Conservation (phyloP, 2,113 vertebrate species). For the Brachypodius melanocephalos region DNA sequence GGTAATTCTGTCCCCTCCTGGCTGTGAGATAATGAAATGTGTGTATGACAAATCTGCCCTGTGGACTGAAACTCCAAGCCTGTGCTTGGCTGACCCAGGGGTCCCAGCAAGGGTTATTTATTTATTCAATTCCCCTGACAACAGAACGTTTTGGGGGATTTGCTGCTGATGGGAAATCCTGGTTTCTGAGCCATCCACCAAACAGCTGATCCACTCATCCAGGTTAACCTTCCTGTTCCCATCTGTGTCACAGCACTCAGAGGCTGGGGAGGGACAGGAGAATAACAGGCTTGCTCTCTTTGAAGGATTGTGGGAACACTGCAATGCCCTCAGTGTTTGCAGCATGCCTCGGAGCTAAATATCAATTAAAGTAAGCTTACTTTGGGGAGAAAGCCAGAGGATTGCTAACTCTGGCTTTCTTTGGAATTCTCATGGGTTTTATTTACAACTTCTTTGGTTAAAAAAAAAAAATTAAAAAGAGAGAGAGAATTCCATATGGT, state of each 20-base stretch:
- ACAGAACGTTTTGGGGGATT: conserved; percentile 1
- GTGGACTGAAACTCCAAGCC: background rate
- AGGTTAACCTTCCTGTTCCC: conserved; percentile 76
- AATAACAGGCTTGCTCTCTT: background rate
- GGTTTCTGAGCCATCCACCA: conserved; percentile 72
- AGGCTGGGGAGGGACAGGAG: background rate
- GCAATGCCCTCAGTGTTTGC: background rate
- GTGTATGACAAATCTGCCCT: background rate
- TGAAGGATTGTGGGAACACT: background rate
- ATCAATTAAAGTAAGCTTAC: background rate
- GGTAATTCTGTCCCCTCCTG: background rate
- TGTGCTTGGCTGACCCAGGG: background rate
- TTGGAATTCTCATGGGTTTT: background rate
- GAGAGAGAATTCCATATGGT: background rate
- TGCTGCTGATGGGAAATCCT: conserved; percentile 69
- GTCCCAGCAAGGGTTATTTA: background rate
- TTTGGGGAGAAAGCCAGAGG: background rate
- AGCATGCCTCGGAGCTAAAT: background rate
- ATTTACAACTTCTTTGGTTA: background rate
- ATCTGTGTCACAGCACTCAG: conserved; percentile 74
- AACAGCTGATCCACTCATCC: conserved; percentile 73
- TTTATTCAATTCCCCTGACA: background rate
- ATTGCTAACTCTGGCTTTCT: background rate
- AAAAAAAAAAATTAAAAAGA: background rate
- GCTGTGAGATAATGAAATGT: background rate